Percentiles rank a stretch among this genome's conserved stretches.
These are phyloP conservation scores for Mus musculus DNA, from an alignment of 2,113 vertebrate genomes.

Conservation along the genomic window DNA sequence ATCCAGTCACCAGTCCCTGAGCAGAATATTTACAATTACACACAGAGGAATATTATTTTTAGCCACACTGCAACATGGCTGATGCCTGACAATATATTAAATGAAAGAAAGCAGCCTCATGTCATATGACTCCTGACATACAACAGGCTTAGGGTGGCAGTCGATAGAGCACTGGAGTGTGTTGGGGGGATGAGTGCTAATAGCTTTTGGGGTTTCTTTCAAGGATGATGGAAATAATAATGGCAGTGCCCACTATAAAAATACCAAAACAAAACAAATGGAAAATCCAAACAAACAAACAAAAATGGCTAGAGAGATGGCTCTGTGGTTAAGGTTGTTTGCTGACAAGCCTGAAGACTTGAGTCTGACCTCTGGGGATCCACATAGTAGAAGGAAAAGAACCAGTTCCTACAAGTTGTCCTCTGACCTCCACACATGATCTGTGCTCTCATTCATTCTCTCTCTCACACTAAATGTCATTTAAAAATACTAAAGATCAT, in stretches of 20 bases:
- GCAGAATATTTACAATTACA: not conserved
- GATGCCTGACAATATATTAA: not conserved
- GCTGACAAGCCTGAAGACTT: not conserved
- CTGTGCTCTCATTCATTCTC: not conserved
- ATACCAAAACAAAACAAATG: not conserved
- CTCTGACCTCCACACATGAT: not conserved
- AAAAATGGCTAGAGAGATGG: not conserved
- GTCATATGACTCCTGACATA: not conserved
- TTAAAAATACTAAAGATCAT: not conserved
- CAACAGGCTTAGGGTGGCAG: not conserved
- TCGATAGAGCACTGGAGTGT: not conserved
- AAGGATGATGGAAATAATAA: not conserved
- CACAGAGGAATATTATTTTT: no score
- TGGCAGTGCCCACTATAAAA: not conserved
- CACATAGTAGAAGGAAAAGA: not conserved
- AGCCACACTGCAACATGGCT: not conserved
- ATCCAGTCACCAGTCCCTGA: not conserved
- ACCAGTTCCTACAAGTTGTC: not conserved
- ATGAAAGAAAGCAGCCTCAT: not conserved
- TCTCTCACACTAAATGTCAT: not conserved
- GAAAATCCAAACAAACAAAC: not conserved
- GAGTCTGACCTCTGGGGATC: not conserved
- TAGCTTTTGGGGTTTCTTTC: not conserved
- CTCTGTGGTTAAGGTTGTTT: not conserved
- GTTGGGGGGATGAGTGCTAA: not conserved